Conservation (phyloP, 2,888 invertebrate species). For the Scrobipalpa costella region DNA sequence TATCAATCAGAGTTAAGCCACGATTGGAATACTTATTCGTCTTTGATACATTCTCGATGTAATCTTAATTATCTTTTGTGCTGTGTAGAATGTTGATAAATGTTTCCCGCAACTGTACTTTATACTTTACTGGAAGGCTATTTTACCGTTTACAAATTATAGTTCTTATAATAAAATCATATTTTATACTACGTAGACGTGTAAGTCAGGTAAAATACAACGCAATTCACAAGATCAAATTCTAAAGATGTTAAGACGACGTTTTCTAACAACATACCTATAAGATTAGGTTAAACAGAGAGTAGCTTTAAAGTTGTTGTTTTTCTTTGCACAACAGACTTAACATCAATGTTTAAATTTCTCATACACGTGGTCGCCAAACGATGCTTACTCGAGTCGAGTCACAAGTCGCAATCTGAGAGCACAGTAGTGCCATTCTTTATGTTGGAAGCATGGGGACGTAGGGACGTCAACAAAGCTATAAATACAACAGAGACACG, state of each 20-base stretch:
- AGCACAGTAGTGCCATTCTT: background rate
- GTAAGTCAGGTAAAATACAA: background rate
- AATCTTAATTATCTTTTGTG: constrained; percentile 16
- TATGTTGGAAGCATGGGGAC: background rate
- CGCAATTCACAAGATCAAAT: background rate
- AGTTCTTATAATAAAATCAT: background rate
- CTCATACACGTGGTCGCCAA: background rate
- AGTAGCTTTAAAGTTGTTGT: too few relatives aligned
- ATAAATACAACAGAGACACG: background rate
- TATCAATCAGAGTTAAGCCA: constrained; percentile 10
- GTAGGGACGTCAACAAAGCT: background rate
- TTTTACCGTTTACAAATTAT: constrained; percentile 3
- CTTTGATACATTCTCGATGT: constrained; percentile 8
- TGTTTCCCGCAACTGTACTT: background rate
- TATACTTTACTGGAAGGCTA: background rate
- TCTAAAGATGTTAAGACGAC: too few relatives aligned
- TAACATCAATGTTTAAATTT: background rate
- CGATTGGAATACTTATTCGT: background rate
- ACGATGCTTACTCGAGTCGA: background rate
- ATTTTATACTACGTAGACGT: background rate
- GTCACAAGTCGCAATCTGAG: background rate
- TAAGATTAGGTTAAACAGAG: too few relatives aligned
- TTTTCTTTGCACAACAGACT: background rate
- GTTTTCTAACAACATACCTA: too few relatives aligned
- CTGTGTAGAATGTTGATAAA: background rate